Percentiles rank a stretch among this genome's conserved stretches.
Evolutionary conservation across 1,140 invertebrate species (phyloP).

Genomic region (Heliconius nattereri): DNA sequence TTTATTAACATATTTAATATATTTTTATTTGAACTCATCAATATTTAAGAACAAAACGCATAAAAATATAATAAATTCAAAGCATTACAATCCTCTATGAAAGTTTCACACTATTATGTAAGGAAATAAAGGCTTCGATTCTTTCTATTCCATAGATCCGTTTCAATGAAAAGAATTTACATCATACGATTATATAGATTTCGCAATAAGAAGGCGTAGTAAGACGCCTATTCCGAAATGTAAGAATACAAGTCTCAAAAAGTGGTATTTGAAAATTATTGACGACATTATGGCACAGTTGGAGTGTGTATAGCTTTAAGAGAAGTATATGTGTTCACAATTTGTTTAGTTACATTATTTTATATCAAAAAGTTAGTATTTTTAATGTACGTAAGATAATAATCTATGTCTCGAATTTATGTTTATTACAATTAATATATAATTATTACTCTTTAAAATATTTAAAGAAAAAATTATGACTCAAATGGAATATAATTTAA

Average conservation of each 20-base stretch:
- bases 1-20: not conserved
- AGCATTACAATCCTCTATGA: not conserved
- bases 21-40: not conserved
- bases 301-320: not conserved
- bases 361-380: no score
- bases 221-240: conserved; percentile 18
- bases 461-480: not conserved
- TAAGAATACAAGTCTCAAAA: conserved; percentile 18
- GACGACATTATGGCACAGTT: not conserved
- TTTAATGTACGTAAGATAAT: no score
- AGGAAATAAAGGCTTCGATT: conserved; percentile 20
- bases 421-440: not conserved
- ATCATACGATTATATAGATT: conserved; percentile 30
- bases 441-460: not conserved
- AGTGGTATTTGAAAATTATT: conserved; percentile 12
- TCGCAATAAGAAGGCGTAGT: conserved; percentile 19
- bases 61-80: not conserved
- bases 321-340: not conserved
- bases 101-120: conserved; percentile 12
- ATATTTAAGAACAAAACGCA: not conserved
- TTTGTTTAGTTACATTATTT: no score
- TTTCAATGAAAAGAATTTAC: conserved; percentile 32
- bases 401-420: not conserved
- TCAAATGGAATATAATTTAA: not conserved
- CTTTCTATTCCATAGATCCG: conserved; percentile 25